Base-by-base conservation (phyloP, 1,140 invertebrate species). In the Liolophura sinensis region DNA sequence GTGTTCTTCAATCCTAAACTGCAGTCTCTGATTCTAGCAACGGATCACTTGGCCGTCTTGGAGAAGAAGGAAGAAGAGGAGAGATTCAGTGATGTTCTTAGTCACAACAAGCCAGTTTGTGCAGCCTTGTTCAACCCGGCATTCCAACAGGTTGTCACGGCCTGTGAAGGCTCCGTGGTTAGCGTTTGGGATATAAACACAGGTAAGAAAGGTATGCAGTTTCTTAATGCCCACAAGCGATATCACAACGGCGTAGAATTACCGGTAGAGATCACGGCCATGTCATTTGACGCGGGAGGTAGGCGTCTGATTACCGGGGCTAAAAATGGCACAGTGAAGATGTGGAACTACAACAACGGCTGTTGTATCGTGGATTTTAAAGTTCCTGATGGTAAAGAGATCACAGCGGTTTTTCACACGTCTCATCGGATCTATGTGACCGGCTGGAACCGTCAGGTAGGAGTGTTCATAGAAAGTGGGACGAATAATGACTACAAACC, bases 261-360 rank as follows among this genome's bases (percentile, higher is more conserved):
- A 74, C 85, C 24, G 80, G 87, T 92, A 47, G 91, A 92, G 83
- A 92, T 94, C 40, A 92, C 91, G 0, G 89, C 90, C 0, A 91
- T 90, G 12, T 88, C 88, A 70, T 92, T 93, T 80, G 90, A 92
- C 82, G 87, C 88, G 1, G 86, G 88, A 1, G 84, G 89, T 61
- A 89, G 91, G 72, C 85, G 90, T 55, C 84, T 93, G 5, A 74
- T 92, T 0, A 92, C 91, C 0, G 91, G 90, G 0, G 91, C 89
- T 1, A 86, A 88, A 55, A 87, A 91, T 78, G 90, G 90, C 46
- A 86, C 87, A 3, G 78, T 91, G 1, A 86, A 90, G 86, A 88
- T 92, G 11, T 93, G 92, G 92, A 91, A 92, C 78, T 92, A 92
- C 72, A 92, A 91, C 75, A 89, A 90, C 27, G 90, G 91, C 0